phyloP scores from a whole-genome alignment of 2,797 vertebrate genomes.

The Nasua narica region DNA sequence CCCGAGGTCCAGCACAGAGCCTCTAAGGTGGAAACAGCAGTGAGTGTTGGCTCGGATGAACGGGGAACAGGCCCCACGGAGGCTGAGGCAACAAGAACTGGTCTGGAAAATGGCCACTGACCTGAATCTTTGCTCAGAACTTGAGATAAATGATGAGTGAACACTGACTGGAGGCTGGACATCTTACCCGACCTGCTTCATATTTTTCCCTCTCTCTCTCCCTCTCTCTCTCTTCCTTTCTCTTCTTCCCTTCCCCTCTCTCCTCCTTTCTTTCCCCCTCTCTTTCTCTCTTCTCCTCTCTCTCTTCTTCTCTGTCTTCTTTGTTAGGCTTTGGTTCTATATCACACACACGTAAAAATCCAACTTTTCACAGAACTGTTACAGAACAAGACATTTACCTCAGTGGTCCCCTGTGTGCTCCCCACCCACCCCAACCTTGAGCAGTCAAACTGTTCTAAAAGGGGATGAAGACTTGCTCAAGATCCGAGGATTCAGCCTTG shows the following conservation, averaged over 20 bases:
- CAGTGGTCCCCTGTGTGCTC: background rate
- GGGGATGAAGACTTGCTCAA: background rate
- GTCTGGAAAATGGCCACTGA: background rate
- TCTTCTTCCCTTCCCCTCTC: too few relatives aligned
- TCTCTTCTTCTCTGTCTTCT: background rate
- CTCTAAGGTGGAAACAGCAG: background rate
- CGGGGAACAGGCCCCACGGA: background rate
- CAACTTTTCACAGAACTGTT: background rate
- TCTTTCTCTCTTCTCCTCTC: too few relatives aligned
- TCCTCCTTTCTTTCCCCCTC: too few relatives aligned
- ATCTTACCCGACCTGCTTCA: background rate
- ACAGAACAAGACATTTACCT: background rate
- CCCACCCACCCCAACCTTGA: background rate
- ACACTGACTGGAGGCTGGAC: background rate
- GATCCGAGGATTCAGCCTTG: slow-evolving; percentile 35
- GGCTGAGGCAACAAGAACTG: background rate
- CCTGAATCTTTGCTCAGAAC: background rate
- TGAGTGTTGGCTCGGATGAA: background rate
- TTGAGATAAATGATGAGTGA: background rate
- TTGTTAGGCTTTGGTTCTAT: background rate
- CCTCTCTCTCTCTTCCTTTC: background rate
- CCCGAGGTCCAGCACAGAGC: background rate
- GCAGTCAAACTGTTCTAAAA: slow-evolving; percentile 31
- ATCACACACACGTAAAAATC: background rate
- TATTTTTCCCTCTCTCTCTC: background rate